phyloP scores from a whole-genome alignment of 2,888 invertebrate genomes.

The Lithophane semibrunnea region DNA sequence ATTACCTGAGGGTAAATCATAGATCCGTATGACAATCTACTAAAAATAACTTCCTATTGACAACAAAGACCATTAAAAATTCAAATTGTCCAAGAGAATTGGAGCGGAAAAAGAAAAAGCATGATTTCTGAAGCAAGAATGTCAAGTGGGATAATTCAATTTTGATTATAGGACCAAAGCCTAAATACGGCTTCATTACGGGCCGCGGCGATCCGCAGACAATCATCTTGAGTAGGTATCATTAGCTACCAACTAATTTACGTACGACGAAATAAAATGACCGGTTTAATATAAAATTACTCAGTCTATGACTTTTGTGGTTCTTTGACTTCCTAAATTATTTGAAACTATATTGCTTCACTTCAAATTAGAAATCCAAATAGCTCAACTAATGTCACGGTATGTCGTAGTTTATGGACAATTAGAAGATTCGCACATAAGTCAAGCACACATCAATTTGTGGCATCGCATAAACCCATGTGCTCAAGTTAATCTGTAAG shows the following conservation, averaged over 20 bases:
- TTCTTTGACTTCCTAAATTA: conserved; percentile 73
- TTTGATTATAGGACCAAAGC: conserved; percentile 90
- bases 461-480: conserved; percentile 46
- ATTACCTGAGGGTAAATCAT: conserved; percentile 57
- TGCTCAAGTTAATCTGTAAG: conserved; percentile 63
- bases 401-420: conserved; percentile 23
- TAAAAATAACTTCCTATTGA: conserved; percentile 55
- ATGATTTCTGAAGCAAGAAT: conserved; percentile 84
- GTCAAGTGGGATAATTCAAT: conserved; percentile 90
- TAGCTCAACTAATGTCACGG: conserved; percentile 19
- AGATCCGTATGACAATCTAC: conserved; percentile 49
- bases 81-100: conserved; percentile 85
- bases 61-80: conserved; percentile 81
- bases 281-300: conserved; percentile 86
- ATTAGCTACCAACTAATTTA: conserved; percentile 87
- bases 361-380: conserved; percentile 51
- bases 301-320: conserved; percentile 82
- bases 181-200: conserved; percentile 88
- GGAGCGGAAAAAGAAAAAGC: conserved; percentile 89
- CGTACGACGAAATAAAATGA: conserved; percentile 85
- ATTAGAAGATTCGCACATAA: conserved; percentile 56
- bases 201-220: conserved; percentile 87
- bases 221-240: conserved; percentile 88
- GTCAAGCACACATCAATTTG: conserved; percentile 50
- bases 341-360: conserved; percentile 53